Conservation (phyloP, 2,888 invertebrate genomes). For the Stomorhina lunata region DNA sequence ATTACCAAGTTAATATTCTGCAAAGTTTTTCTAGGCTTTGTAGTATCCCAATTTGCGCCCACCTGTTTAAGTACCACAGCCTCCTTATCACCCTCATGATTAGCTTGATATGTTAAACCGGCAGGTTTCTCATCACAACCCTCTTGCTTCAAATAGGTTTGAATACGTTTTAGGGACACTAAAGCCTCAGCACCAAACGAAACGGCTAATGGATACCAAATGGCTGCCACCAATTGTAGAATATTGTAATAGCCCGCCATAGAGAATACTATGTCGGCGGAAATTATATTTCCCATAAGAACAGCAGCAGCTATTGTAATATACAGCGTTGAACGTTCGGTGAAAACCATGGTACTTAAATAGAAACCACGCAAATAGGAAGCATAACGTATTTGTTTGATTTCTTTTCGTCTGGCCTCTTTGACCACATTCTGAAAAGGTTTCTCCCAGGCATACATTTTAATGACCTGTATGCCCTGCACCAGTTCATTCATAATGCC, state of each 20-base stretch:
- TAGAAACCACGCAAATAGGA: constrained; percentile 85
- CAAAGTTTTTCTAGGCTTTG: constrained; percentile 81
- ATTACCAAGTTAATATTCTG: constrained; percentile 82
- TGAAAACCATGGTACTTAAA: constrained; percentile 88
- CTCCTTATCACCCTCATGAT: constrained; percentile 67
- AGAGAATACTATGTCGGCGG: constrained; percentile 86
- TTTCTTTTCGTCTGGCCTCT: constrained; percentile 86
- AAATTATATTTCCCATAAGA: constrained; percentile 84
- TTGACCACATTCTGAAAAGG: constrained; percentile 92
- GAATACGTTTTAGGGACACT: constrained; percentile 81
- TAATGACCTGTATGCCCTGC: constrained; percentile 95
- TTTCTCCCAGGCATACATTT: constrained; percentile 98
- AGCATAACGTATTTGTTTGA: constrained; percentile 83
- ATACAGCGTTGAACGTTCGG: constrained; percentile 91
- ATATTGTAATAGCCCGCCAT: constrained; percentile 89
- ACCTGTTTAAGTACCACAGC: constrained; percentile 79
- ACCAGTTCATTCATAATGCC: constrained; percentile 97
- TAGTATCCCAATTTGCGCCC: constrained; percentile 81
- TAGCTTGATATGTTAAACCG: constrained; percentile 74
- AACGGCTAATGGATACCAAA: constrained; percentile 83
- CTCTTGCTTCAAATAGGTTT: constrained; percentile 82
- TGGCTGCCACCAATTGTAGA: constrained; percentile 84
- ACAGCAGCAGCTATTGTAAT: constrained; percentile 89
- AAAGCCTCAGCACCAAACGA: constrained; percentile 83
- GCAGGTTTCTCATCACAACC: constrained; percentile 80